Base-by-base conservation (phyloP, 2,113 vertebrate genomes). In the Dipodomys ordii region DNA sequence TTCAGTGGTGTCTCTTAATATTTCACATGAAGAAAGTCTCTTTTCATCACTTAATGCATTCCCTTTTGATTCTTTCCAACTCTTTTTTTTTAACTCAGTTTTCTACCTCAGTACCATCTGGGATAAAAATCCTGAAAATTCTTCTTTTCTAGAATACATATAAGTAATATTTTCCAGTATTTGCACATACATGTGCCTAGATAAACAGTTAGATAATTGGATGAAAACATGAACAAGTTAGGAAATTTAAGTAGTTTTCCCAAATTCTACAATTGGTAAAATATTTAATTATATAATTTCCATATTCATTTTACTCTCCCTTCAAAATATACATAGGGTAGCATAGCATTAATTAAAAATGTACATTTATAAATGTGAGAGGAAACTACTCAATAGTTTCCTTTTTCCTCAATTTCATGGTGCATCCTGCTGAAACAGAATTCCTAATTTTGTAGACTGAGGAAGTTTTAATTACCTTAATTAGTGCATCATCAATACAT, bases 401-500 rank as follows among this genome's bases (percentile, higher is more conserved):
- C 3, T 27, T 27, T 77, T 92, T 64, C 22, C 30, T 19, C 74
- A n/a, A 18, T 64, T 35, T 0, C 68, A 39, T 83, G 65, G 80
- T 49, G 0, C 6, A 4, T 83, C 7, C 35, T 87, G 35, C 22
- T 46, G 44, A 82, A 94, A 92, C 53, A 72, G 1, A 77, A 30
- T 68, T 94, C 65, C 65, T 83, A 22, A 67, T 18, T 72, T 49
- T 74, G 23, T 81, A 62, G 44, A 15, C 9, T 44, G 32, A 46
- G 7, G 30, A 89, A 18, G 8, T 0, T 27, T 44, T 44, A 72
- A 23, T 83, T 90, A 78, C 84, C 25, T 92, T 94, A 94, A 79
- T 94, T 76, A 95, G 68, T 79, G n/a, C 46, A 60, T 68, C 85
- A 19, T 28, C 19, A 44, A 0, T 92, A 93, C 88, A 90, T 91